Base-by-base conservation (phyloP, 2,113 vertebrate genomes). In the Cavia porcellus region DNA sequence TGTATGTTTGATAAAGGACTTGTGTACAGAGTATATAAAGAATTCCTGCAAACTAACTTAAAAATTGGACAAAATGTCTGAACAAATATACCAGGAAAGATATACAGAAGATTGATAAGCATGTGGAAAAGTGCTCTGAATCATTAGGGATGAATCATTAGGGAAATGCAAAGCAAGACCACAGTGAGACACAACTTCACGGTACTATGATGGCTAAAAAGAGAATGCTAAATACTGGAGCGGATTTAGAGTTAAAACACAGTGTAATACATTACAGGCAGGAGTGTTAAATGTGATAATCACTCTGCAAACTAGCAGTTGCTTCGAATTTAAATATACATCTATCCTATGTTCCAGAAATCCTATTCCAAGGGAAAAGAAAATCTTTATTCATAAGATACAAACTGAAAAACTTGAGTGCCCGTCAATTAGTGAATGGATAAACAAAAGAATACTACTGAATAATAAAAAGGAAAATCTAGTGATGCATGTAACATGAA, bases 361-460 rank as follows among this genome's bases (percentile, higher is more conserved):
- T 89, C 82, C 22, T 47, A 88, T 38, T 82, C 15, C 9, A 42
- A 62, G 32, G 28, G 35, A 74, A 94, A 59, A 61, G 38, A 82
- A 82, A 91, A 75, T 61, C 61, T 96, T 17, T 81, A 35, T 81
- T 42, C 50, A 86, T 38, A 86, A 90, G 89, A 75, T 59, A 75
- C 42, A 47, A 96, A 92, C 12, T 81, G 32, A 66, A 92, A 24
- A 75, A 75, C 80, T 52, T 28, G 90, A 93, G 68, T 82, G 66
- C 86, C 38, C 24, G 92, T 55, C 92, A 92, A 47, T 4, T 77
- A 61, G 62, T 92, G 13, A 92, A 94, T 74, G 50, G 28, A 82
- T 93, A 85, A 88, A 92, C 68, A 94, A 96, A 59, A 75, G 32
- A 95, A 32, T 47, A 70, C n/a, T 70, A 90, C n/a, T 85, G 11